Conservation (phyloP, 2,888 invertebrate genomes). For the Pyrochroa serraticornis region DNA sequence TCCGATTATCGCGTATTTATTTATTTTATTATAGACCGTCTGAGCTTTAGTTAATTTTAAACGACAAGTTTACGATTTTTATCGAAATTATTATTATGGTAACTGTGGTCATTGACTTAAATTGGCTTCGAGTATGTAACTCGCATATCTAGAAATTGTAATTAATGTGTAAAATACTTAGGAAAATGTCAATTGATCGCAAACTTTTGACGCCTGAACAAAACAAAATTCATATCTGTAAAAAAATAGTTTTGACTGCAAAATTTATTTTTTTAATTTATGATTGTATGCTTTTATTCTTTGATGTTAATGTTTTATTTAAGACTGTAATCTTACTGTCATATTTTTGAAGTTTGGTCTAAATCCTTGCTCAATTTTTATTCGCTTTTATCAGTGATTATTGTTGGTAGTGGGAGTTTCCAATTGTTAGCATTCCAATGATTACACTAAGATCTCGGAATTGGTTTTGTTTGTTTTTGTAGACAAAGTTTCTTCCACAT, state of each 20-base stretch:
- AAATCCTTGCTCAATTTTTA: slow-evolving; percentile 6
- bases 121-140: slow-evolving; percentile 1
- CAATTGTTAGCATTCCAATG: slow-evolving; percentile 16
- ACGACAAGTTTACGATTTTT: background rate
- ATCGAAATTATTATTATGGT: background rate
- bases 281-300: slow-evolving; percentile 6
- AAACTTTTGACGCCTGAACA: slow-evolving; percentile 1
- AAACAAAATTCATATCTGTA: background rate
- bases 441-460: slow-evolving; percentile 17
- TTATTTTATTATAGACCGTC: background rate
- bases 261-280: slow-evolving; percentile 16
- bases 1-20: slow-evolving; percentile 7
- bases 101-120: slow-evolving; percentile 6
- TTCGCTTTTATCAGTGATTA: too few relatives aligned
- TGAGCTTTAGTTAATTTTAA: too few relatives aligned
- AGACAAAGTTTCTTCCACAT: slow-evolving; percentile 8
- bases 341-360: slow-evolving; percentile 15
- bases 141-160: slow-evolving; percentile 13
- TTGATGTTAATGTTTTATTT: slow-evolving; percentile 3
- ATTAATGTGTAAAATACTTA: slow-evolving; percentile 13
- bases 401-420: slow-evolving; percentile 1
- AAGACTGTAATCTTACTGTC: background rate
- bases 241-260: slow-evolving; percentile 5
- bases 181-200: slow-evolving; percentile 22
- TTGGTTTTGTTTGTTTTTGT: slow-evolving; percentile 20